phyloP scores from a whole-genome alignment of 2,113 vertebrate genomes.

The Channa argus region DNA sequence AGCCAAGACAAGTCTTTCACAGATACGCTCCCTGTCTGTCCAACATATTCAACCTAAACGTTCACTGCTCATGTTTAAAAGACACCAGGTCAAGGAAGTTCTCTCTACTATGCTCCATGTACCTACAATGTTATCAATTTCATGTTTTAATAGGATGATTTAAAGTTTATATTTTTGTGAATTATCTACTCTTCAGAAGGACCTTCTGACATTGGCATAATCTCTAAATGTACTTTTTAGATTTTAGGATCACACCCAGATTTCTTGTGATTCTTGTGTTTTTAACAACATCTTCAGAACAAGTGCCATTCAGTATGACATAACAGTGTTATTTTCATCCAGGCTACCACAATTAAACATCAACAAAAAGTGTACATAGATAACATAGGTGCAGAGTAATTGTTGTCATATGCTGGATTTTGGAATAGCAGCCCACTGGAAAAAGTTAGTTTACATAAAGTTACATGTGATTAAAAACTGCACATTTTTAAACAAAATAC shows the following conservation, averaged over 20 bases:
- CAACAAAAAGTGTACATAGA: background rate
- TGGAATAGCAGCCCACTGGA: background rate
- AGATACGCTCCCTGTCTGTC: conserved; percentile 1
- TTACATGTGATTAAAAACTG: background rate
- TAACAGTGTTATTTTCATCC: background rate
- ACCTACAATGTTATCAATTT: background rate
- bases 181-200: background rate
- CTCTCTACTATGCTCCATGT: too few relatives aligned
- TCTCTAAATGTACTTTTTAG: background rate
- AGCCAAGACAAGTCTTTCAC: background rate
- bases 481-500: background rate
- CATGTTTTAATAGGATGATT: background rate
- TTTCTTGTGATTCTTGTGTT: background rate
- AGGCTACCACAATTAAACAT: background rate
- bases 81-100: background rate
- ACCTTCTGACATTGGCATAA: background rate
- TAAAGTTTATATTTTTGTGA: background rate
- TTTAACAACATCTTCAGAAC: background rate
- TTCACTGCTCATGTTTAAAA: background rate
- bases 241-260: background rate
- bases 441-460: background rate
- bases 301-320: background rate
- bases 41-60: background rate
- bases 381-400: background rate
- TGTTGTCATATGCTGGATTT: conserved; percentile 1